These are phyloP conservation scores for Oncopodura yosiiana DNA, from an alignment of 1,140 invertebrate genomes.

Conservation along the genomic window DNA sequence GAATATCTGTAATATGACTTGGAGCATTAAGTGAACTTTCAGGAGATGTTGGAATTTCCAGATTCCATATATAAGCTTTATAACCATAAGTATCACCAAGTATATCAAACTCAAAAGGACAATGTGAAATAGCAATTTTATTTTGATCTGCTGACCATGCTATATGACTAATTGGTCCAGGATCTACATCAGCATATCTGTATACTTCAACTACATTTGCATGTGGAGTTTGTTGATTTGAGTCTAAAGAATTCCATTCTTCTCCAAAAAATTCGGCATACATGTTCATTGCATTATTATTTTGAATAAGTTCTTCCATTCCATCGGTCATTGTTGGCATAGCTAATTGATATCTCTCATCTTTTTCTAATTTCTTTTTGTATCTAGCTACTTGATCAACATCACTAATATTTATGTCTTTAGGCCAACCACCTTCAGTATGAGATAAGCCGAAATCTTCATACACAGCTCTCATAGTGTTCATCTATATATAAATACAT, in stretches of 20 bases:
- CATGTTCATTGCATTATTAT: conserved; percentile 87
- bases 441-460: conserved; percentile 73
- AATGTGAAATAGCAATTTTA: conserved; percentile 74
- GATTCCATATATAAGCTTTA: conserved; percentile 79
- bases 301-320: conserved; percentile 79
- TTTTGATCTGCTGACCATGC: conserved; percentile 80
- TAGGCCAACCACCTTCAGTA: conserved; percentile 91
- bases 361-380: conserved; percentile 88
- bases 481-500: too few relatives aligned
- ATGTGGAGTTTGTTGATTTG: conserved; percentile 41
- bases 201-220: conserved; percentile 45
- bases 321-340: conserved; percentile 65
- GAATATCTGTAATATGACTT: conserved; percentile 66
- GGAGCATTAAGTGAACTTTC: conserved; percentile 62
- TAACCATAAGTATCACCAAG: conserved; percentile 51
- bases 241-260: conserved; percentile 55
- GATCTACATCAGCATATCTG: too few relatives aligned
- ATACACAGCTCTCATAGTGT: conserved; percentile 69
- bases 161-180: conserved; percentile 64
- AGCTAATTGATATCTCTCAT: conserved; percentile 78
- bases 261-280: conserved; percentile 80
- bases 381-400: conserved; percentile 78
- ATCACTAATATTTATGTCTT: conserved; percentile 82
- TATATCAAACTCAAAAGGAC: conserved; percentile 68
- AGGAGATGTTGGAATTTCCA: conserved; percentile 56